Base-by-base conservation (phyloP, 1,140 invertebrate species). In the Galleria mellonella region DNA sequence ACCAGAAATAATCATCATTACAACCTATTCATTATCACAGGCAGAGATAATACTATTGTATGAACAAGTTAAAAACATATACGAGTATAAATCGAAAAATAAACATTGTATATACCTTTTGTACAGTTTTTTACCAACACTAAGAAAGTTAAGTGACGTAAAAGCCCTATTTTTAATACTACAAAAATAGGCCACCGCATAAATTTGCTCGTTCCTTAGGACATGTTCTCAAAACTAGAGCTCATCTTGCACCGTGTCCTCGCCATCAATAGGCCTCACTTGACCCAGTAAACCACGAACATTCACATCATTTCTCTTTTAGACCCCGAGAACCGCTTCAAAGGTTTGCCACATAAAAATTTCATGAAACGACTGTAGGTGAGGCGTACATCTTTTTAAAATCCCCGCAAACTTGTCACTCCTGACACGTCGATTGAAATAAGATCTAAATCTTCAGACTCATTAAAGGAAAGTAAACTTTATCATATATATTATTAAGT, bases 221-320 rank as follows among this genome's bases (percentile, higher is more conserved):
- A 57, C 36, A 57, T 44, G 49, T 43, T 38, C 28, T 14, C 40
- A 38, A 52, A 57, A 57, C 45, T 49, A 32, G 54, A 43, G 28
- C 51, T 48, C 36, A 27, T 17, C 36, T 46, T 33, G 31, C 32
- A 37, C 39, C 47, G 36, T 44, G 49, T 65, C 58, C 44, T 52
- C 57, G 40, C 36, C 48, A 45, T 66, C 55, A 57, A 66, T 62
- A 56, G 59, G 48, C 47, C 40, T 36, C 51, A 41, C 58, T 62
- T 63, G 60, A 67, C 63, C 63, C 42, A 62, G 44, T 63, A 60
- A 55, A 51, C 49, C 36, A 45, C 44, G 45, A 44, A 59, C 55
- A 56, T 66, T 66, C 59, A 62, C 48, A 55, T 57, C 63, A 62
- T 60, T 55, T 47, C 63, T 53, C 55, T 55, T 59, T 55, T 55